These are phyloP conservation scores for Ctenosaura bakeri DNA, from an alignment of 2,797 vertebrate species.

Conservation along the genomic window DNA sequence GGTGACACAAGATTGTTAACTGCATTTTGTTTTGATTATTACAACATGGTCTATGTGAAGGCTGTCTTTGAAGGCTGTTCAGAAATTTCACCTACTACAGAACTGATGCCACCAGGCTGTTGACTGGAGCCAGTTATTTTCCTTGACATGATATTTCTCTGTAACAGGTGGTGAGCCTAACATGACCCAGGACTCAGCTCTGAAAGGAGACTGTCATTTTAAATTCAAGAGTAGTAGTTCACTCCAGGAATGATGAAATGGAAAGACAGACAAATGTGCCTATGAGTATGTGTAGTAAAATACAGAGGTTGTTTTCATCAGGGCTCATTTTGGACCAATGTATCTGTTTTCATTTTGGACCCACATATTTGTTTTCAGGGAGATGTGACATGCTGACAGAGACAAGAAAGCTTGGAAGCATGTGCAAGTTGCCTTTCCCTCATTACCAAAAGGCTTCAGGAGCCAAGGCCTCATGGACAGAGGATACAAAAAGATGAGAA, in stretches of 20 bases:
- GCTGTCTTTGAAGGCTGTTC: slow-evolving; percentile 1
- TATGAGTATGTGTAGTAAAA: neutral
- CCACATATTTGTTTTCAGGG: neutral
- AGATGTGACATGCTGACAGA: neutral
- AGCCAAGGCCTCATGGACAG: neutral
- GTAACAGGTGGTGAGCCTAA: neutral
- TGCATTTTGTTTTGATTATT: no score
- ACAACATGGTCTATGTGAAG: no score
- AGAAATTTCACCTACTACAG: neutral
- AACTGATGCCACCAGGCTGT: neutral
- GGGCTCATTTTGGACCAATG: neutral
- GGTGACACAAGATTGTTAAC: neutral
- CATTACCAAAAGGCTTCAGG: neutral
- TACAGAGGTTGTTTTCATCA: neutral
- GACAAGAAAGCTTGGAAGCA: neutral
- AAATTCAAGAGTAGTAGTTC: neutral
- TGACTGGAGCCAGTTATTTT: neutral
- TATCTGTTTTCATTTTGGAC: neutral
- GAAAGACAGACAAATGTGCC: neutral
- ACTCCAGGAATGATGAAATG: neutral
- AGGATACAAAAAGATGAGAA: neutral
- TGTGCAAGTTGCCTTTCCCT: neutral
- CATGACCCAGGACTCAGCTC: neutral
- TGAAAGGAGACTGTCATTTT: neutral
- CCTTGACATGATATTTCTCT: neutral